Evolutionary conservation across 2,888 invertebrate species (phyloP), one percentile per base, ranked within the genome.

Genomic region (Platynereis dumerilii): DNA sequence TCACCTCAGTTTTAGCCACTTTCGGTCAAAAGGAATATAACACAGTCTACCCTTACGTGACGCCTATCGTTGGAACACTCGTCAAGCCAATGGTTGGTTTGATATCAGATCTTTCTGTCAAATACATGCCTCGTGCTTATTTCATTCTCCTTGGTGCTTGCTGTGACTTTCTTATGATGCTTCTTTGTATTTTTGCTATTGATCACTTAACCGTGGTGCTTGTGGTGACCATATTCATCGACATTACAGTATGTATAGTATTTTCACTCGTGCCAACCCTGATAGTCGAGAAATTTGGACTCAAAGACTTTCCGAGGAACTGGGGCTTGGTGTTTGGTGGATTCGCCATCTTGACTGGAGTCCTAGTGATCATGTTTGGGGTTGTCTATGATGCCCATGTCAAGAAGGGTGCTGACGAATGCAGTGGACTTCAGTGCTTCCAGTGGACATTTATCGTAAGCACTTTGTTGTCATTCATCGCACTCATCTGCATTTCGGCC

Each of bases 21-120:
- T n/a, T 48, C n/a, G 22, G 22, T n/a, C 22, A 48, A n/a, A 20
- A n/a, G 48, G 48, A 48, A n/a, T 48, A 48, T 22, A 48, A 48
- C 48, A 20, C 48, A n/a, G 20, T 48, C 17, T 48, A 10, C 17
- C 48, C 48, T 20, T 48, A 48, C n/a, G 22, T 48, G 20, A 48
- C 48, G n/a, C 48, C 48, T 12, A 48, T 48, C n/a, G n/a, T 48
- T 3, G 48, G 48, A n/a, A 48, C 48, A n/a, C 22, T 48, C n/a
- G 48, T 22, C n/a, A 48, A 48, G 17, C 48, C 48, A 12, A 20
- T 22, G 20, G 22, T 48, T 48, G 48, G 48, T 3, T n/a, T 48
- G 20, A 20, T 48, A 10, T 48, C 48, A 5, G 48, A 48, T n/a
- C n/a, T 48, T 3, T 20, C 48, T 22, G 22, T 22, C 3, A 48